Conservation (phyloP, 2,113 vertebrate genomes). For the Cercopithecus mona region DNA sequence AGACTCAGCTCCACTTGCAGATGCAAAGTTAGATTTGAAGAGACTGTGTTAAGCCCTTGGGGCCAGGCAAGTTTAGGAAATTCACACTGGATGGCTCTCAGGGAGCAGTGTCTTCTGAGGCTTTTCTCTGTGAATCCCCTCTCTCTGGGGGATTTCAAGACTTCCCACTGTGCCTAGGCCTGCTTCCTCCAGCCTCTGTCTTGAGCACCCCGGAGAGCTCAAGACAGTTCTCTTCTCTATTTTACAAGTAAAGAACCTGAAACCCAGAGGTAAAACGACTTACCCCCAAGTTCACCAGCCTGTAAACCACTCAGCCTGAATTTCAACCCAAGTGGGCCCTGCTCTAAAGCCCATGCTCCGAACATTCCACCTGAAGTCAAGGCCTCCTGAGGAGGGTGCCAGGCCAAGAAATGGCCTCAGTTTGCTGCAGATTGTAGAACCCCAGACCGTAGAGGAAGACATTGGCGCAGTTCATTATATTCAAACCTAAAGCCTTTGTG, state of each 20-base stretch:
- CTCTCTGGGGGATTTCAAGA: rapidly evolving
- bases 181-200: background rate
- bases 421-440: background rate
- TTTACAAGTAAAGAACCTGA: background rate
- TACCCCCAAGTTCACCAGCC: background rate
- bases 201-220: background rate
- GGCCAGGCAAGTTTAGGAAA: background rate
- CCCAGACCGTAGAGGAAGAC: background rate
- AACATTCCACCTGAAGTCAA: background rate
- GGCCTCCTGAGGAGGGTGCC: background rate
- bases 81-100: background rate
- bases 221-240: background rate
- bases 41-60: background rate
- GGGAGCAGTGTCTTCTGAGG: background rate
- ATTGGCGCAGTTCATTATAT: background rate
- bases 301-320: background rate
- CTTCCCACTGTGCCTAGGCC: background rate
- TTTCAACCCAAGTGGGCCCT: background rate
- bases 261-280: background rate
- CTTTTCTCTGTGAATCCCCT: background rate
- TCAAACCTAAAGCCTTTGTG: background rate
- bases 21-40: background rate
- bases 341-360: background rate
- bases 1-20: background rate
- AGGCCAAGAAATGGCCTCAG: rapidly evolving